Percentiles rank a stretch among this genome's conserved stretches.
phyloP scores from a whole-genome alignment of 2,797 vertebrate genomes.

The Pangasius larnaudii region DNA sequence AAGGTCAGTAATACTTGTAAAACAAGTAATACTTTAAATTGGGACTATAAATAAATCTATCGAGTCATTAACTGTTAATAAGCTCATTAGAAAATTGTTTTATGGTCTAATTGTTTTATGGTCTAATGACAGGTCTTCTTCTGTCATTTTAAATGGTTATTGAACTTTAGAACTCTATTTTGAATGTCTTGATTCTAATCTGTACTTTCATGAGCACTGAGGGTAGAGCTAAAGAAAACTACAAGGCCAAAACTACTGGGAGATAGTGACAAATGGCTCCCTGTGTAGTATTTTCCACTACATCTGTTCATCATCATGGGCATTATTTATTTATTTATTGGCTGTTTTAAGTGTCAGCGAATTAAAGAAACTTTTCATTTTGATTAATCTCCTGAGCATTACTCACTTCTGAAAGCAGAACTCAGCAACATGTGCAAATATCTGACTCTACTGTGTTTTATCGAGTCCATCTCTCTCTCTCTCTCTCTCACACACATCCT shows the following conservation, averaged over 20 bases:
- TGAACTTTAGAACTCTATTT: neutral
- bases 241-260: neutral
- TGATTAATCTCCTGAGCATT: slow-evolving; percentile 24
- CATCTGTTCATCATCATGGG: neutral
- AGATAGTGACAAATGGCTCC: neutral
- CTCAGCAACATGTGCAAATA: slow-evolving; percentile 29
- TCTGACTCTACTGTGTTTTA: slow-evolving; percentile 30
- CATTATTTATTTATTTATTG: neutral
- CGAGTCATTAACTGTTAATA: neutral
- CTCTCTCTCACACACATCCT: neutral
- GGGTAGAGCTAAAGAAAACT: neutral
- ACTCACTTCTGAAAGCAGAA: slow-evolving; percentile 22
- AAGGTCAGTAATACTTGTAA: neutral
- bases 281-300: neutral
- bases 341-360: neutral
- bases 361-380: slow-evolving; percentile 24
- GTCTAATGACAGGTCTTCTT: no score
- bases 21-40: neutral
- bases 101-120: no score
- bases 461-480: slow-evolving; percentile 16
- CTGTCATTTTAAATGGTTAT: neutral
- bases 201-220: neutral
- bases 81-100: neutral
- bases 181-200: neutral
- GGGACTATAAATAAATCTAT: neutral